Base-by-base conservation (phyloP, 2,797 vertebrate genomes). In the Xenentodon cancila region DNA sequence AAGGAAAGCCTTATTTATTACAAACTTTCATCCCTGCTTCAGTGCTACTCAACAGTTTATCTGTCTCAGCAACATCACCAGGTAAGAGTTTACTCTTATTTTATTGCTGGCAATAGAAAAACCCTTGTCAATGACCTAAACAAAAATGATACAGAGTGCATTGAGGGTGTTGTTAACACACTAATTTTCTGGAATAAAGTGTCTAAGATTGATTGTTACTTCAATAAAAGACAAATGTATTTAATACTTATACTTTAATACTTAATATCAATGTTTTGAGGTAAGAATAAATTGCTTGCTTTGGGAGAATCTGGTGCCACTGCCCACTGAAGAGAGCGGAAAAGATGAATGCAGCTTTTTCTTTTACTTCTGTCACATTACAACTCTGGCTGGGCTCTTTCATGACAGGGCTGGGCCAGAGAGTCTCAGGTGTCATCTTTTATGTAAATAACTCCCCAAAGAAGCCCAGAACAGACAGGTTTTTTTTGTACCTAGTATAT, bases 71-170 rank as follows among this genome's bases (percentile, higher is more conserved):
- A 19, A 69, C 85, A 62, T 66, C 46, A 71, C 1, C 72, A 86
- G 92, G 92, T 93, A 87, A 75, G 80, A 71, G 67, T 57, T 66
- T 51, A 56, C 0, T 21, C 52, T 19, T 22, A 32, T 21, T 53
- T 19, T 22, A 32, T 52, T 30, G n/a, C 1, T 64, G 3, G 7
- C 1, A 43, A 20, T 18, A 4, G 53, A 3, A 21, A 34, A 53
- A 2, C 5, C 6, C 3, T 71, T 40, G 54, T 13, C 47, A 12
- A 12, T 37, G 4, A 32, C 32, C 9, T 7, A 32, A 32, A 1
- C 32, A 1, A 32, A 7, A 1, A 32, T 2, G 32, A 5, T 37
- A 37, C 34, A 37, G 6, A 9, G 7, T 37, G 30, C 7, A 32
- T 9, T 8, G 6, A 32, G 30, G 30, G 7, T 9, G 30, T 7